phyloP scores from a whole-genome alignment of 2,888 invertebrate species.

The Tiphia femorata region DNA sequence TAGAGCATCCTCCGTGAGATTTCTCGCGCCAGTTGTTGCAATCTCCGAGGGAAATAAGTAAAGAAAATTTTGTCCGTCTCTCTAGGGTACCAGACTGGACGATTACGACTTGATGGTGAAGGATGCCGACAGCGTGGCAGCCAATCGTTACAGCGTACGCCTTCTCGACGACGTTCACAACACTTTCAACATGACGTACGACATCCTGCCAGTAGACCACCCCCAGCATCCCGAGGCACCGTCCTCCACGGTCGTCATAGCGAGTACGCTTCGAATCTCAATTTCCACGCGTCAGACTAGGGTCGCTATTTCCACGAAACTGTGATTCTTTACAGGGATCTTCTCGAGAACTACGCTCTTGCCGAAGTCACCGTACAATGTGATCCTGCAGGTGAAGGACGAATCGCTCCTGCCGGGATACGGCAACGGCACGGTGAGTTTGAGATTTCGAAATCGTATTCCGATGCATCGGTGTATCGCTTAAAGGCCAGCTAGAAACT shows the following conservation, averaged over 20 bases:
- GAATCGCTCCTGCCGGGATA: constrained; percentile 67
- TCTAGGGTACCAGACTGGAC: constrained; percentile 66
- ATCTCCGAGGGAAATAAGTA: too few species aligned
- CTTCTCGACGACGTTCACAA: constrained; percentile 64
- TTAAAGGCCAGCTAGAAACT: too few species aligned
- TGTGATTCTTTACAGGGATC: constrained; percentile 44
- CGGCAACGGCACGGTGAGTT: constrained; percentile 67
- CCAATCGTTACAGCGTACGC: constrained; percentile 66
- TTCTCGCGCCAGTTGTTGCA: too few species aligned
- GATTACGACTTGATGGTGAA: constrained; percentile 64
- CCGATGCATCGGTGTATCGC: too few species aligned
- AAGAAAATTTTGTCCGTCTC: too few species aligned
- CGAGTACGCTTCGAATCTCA: too few species aligned
- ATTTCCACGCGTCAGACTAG: constrained; percentile 22
- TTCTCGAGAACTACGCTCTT: constrained; percentile 58
- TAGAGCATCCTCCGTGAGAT: too few species aligned
- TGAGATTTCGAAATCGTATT: too few species aligned
- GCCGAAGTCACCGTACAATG: constrained; percentile 70
- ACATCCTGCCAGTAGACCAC: constrained; percentile 60
- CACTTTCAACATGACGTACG: constrained; percentile 63
- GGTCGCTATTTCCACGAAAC: neutral
- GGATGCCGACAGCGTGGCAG: constrained; percentile 67
- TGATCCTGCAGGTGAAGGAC: constrained; percentile 72
- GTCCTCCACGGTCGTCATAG: constrained; percentile 56
- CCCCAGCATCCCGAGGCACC: constrained; percentile 45